These are phyloP conservation scores for Meles meles DNA, from an alignment of 2,113 vertebrate species.

Conservation along the genomic window DNA sequence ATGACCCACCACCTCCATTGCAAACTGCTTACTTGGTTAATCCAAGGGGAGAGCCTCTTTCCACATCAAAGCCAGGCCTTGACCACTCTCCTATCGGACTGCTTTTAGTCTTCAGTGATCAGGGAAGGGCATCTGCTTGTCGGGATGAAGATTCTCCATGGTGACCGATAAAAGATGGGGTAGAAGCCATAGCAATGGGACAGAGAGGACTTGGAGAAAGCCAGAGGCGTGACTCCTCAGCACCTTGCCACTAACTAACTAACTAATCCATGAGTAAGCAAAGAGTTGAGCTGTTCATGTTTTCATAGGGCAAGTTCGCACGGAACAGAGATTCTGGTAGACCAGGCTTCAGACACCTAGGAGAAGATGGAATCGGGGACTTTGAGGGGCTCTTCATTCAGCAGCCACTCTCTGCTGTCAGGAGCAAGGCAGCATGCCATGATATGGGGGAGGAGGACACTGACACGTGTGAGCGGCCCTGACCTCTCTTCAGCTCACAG, in stretches of 20 bases:
- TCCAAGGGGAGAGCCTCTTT: background rate
- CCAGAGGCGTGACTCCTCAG: background rate
- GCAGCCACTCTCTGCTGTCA: background rate
- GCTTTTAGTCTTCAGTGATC: no score
- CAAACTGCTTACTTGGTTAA: background rate
- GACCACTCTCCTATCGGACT: background rate
- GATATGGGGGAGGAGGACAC: fast-evolving
- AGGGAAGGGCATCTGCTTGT: background rate
- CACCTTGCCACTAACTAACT: background rate
- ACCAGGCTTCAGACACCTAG: background rate
- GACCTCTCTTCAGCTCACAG: background rate
- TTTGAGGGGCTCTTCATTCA: background rate
- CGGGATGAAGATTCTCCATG: background rate
- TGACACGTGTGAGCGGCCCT: fast-evolving
- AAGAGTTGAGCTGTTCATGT: background rate
- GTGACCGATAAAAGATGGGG: background rate
- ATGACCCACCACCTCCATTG: background rate
- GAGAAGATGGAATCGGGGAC: background rate
- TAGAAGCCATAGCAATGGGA: background rate
- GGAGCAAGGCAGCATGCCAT: fast-evolving
- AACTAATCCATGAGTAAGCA: background rate
- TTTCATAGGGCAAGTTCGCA: background rate
- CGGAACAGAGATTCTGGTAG: background rate
- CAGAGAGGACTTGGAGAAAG: background rate
- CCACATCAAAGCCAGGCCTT: background rate